A percentile compares a stretch with the other conserved stretches of the same genome.
These are phyloP conservation scores for Drosophila kanapiae DNA, from an alignment of 1,140 invertebrate genomes.

Conservation along the genomic window DNA sequence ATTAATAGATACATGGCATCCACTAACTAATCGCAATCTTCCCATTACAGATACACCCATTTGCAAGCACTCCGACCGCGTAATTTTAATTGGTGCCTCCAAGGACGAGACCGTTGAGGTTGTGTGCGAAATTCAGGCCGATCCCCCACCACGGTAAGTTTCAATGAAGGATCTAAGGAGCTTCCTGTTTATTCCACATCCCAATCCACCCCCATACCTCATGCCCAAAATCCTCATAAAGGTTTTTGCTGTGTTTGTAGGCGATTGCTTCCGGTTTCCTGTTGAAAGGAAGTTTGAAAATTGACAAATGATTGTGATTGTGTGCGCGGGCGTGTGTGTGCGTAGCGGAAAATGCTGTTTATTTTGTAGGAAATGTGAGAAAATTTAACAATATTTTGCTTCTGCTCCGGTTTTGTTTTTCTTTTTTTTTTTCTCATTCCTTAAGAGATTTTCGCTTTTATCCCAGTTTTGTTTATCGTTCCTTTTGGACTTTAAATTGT, in stretches of 20 bases:
- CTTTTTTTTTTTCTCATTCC: not conserved
- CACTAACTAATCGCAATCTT: slow-evolving; percentile 6
- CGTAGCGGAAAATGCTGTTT: slow-evolving; percentile 71
- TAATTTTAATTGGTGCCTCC: slow-evolving; percentile 93
- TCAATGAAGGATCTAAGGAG: slow-evolving; percentile 23
- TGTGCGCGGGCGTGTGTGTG: slow-evolving; percentile 30
- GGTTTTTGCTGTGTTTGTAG: slow-evolving; percentile 62
- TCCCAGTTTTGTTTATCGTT: slow-evolving; percentile 23
- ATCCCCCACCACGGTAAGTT: slow-evolving; percentile 90
- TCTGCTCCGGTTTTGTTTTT: slow-evolving; percentile 29
- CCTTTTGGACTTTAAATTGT: slow-evolving; percentile 46
- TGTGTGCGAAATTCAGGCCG: slow-evolving; percentile 93
- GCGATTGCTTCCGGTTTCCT: slow-evolving; percentile 81
- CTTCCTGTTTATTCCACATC: slow-evolving; percentile 6
- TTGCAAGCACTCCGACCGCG: slow-evolving; percentile 90
- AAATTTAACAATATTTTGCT: slow-evolving; percentile 71
- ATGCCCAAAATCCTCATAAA: slow-evolving; percentile 4
- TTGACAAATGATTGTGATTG: slow-evolving; percentile 80
- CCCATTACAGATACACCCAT: slow-evolving; percentile 90
- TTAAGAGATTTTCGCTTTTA: slow-evolving; percentile 26
- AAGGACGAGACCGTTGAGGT: slow-evolving; percentile 93
- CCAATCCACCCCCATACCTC: not conserved
- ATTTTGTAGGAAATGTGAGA: slow-evolving; percentile 73
- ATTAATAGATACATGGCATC: not conserved
- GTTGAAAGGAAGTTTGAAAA: slow-evolving; percentile 79